Base-by-base conservation (phyloP, 2,888 invertebrate species). In the Melolontha melolontha region DNA sequence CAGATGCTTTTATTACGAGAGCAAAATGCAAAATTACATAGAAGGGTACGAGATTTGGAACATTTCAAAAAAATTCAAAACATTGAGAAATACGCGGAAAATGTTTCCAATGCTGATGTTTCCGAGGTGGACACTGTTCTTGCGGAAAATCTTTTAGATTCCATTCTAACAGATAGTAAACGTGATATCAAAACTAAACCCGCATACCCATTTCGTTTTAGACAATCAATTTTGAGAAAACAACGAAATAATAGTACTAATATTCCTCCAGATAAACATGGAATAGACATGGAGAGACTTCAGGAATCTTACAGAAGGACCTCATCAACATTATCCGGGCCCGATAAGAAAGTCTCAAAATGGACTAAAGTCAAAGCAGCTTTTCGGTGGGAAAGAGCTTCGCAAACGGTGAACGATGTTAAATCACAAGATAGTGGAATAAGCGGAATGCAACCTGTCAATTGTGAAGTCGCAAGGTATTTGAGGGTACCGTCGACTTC, bases 301-400 rank as follows among this genome's bases (percentile, higher is more conserved):
- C 62, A 59, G 17, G 66, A 59, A 59, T 62, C 66, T 12, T 67
- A 67, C 41, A 62, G 66, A 41, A 62, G 69, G 39, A 66, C 69
- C 4, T 66, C 66, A 17, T 63, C 66, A 17, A 50, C 51, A 12
- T 34, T 66, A 41, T 39, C 44, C 16, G 62, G 57, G 2, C 63
- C 66, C 11, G 69, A 69, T 40, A 80, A 80, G n/a, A 91, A 91
- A 78, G 89, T 92, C 55, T 94, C 94, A 0, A 95, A 95, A 79
- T 95, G 95, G 95, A 94, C 93, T 0, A 91, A 91, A 83, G 95
- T 95, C 8, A 95, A 95, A 81, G 93, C 94, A 51, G 95, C 95
- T 11, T 92, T 94, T 76, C 93, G 92, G 75, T 94, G 93, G 93
- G 93, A 94, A 79, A 90, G 91, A 74, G 92, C 92, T 0, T 83